Base-by-base conservation (phyloP, 1,140 invertebrate species). In the Cheumatopsyche charites region DNA sequence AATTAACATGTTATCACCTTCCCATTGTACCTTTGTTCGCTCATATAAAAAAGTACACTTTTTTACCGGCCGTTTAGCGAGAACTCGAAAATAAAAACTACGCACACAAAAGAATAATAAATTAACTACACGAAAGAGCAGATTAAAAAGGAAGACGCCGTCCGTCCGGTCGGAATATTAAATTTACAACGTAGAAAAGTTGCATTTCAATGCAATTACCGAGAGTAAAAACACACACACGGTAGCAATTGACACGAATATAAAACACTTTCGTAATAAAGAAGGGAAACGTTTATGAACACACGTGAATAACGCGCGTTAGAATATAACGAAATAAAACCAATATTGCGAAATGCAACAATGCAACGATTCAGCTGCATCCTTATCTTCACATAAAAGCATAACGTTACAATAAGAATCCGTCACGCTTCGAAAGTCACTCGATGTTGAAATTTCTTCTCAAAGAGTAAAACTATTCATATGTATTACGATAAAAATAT, bases 191-290 rank as follows among this genome's bases (percentile, higher is more conserved):
- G 41, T 4, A 9, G 29, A 41, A 17, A 45, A 42, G 41, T 23
- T 65, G 62, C 62, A 65, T 19, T 52, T 65, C 29, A 43, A 45
- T 45, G 62, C 41, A 65, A 65, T 65, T 65, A 65, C 29, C 29
- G 26, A 65, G 62, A 65, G 12, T n/a, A n/a, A n/a, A n/a, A n/a
- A n/a, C n/a, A n/a, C n/a, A n/a, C n/a, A 26, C 26, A 19, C 19
- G 12, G 5, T 29, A 15, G 29, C 62, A 65, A 65, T 65, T 19
- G 62, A 52, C 13, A 52, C 47, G 47, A 19, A 17, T 17, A 52
- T 17, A 52, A 52, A 52, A 52, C 47, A 15, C 47, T 4, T 36
- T 9, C 29, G 29, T 9, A 9, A 9, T 9, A 4, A 36, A n/a
- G n/a, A n/a, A n/a, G n/a, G n/a, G n/a, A n/a, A n/a, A n/a, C n/a